Base-by-base conservation (phyloP, 2,797 vertebrate species). In the Alcedo quadribrachys region DNA sequence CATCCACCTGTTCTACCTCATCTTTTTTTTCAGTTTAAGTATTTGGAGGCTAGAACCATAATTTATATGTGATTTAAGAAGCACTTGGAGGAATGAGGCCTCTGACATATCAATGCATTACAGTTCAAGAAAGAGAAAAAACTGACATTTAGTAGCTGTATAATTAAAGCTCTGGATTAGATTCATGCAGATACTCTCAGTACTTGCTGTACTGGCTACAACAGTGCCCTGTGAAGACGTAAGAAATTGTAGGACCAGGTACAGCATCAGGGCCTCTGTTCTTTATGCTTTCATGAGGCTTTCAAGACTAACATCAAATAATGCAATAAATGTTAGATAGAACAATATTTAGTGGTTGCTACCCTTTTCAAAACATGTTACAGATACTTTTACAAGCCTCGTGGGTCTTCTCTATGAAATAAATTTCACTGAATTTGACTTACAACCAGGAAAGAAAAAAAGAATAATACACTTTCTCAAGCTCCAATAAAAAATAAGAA, bases 61-160 rank as follows among this genome's bases (percentile, higher is more conserved):
- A 42, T 19, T 76, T 48, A 9, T 4, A 4, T 4, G 42, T 70
- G 74, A 92, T 91, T 90, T 92, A 89, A 5, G 32, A 33, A 83
- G 43, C 66, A 75, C 22, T 1, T 67, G 40, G 28, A 79, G 48
- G 71, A 80, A 63, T 17, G 54, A 85, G 51, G 79, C 55, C 82
- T 69, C 63, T 89, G 82, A 91, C 70, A 24, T 79, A 87, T 55
- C 82, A 35, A 45, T 33, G 66, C 53, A 77, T 40, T 78, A 67
- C 51, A 73, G 74, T 48, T 93, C 74, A 66, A 55, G 62, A 76
- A 87, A 51, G 27, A 74, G 85, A 61, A 0, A 2, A 40, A 54
- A 43, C 70, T 2, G 55, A 45, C 63, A 63, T 94, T 90, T 40
- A 13, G 33, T 37, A 70, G 80, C 80, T 50, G 22, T 20, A 21